A percentile compares a stretch with the other conserved stretches of the same genome.
phyloP scores from a whole-genome alignment of 2,888 invertebrate genomes.

The Epistrophella euchroma region DNA sequence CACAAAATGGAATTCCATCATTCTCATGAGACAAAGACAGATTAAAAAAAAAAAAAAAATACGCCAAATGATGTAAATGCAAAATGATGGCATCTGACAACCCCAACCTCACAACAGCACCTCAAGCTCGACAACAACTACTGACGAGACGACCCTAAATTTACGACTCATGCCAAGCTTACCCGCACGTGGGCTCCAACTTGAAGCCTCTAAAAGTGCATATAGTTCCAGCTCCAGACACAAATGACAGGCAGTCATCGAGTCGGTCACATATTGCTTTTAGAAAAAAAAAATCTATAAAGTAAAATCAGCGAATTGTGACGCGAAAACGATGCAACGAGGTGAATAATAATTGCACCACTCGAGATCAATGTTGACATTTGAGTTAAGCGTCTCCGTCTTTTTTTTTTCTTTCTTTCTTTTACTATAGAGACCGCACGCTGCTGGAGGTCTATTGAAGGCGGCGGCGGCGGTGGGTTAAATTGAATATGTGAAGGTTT shows the following conservation, averaged over 20 bases:
- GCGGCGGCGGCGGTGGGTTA: too few species aligned
- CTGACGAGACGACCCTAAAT: slow-evolving; percentile 43
- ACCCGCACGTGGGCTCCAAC: slow-evolving; percentile 48
- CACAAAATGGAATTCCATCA: slow-evolving; percentile 15
- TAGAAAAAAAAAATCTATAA: slow-evolving; percentile 26
- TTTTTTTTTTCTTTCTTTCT: slow-evolving; percentile 27
- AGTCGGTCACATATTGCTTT: slow-evolving; percentile 36
- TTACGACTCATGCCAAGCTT: slow-evolving; percentile 27
- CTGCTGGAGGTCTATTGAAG: slow-evolving; percentile 51
- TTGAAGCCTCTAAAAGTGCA: slow-evolving; percentile 8
- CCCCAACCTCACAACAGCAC: slow-evolving; percentile 9
- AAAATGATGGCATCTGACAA: slow-evolving; percentile 22
- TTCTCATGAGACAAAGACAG: slow-evolving; percentile 17
- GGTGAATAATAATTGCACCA: slow-evolving; percentile 74
- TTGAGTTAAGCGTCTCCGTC: slow-evolving; percentile 46
- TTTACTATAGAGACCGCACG: background rate
- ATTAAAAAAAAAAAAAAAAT: slow-evolving; percentile 14
- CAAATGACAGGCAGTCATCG: slow-evolving; percentile 38
- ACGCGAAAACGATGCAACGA: slow-evolving; percentile 66
- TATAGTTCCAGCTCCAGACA: slow-evolving; percentile 28
- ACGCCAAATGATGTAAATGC: slow-evolving; percentile 30
- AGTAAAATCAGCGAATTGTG: slow-evolving; percentile 65
- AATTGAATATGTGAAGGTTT: slow-evolving; percentile 61
- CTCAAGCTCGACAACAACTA: slow-evolving; percentile 3
- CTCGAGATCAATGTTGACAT: slow-evolving; percentile 71